These are phyloP conservation scores for Procavia capensis DNA, from an alignment of 2,113 vertebrate genomes.

Conservation along the genomic window DNA sequence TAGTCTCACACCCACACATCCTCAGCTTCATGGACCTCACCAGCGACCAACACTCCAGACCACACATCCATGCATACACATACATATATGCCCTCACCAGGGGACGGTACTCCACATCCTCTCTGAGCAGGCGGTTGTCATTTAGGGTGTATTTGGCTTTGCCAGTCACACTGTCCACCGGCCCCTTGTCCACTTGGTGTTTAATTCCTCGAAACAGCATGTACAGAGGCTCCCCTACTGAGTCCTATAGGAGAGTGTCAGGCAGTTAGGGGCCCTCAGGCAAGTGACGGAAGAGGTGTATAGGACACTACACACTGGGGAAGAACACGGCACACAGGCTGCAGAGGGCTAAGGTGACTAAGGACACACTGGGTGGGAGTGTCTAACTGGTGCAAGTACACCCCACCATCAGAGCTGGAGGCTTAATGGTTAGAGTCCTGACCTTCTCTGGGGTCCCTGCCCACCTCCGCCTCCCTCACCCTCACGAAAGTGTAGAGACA, in stretches of 20 bases:
- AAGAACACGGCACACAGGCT: not conserved
- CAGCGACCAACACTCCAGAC: not conserved
- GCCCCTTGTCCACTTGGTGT: slow-evolving; percentile 98
- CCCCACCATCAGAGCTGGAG: rapidly evolving
- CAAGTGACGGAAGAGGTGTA: not conserved
- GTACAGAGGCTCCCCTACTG: slow-evolving; percentile 96
- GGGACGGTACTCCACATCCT: slow-evolving; percentile 97
- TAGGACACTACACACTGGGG: not conserved
- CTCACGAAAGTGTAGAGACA: slow-evolving; percentile 96
- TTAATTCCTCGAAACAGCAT: slow-evolving; percentile 99
- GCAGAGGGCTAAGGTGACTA: not conserved
- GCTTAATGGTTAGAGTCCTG: rapidly evolving
- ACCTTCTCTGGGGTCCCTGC: not conserved
- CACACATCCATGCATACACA: rapidly evolving
- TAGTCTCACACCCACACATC: not conserved
- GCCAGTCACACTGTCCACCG: slow-evolving; percentile 96
- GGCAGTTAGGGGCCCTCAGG: not conserved
- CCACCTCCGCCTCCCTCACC: slow-evolving; percentile 85
- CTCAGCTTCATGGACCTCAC: not conserved
- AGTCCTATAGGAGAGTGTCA: slow-evolving; percentile 90
- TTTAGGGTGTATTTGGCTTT: slow-evolving; percentile 99
- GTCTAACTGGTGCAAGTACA: not conserved
- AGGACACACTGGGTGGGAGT: not conserved
- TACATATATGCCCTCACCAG: slow-evolving; percentile 88
- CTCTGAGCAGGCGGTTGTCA: slow-evolving; percentile 96